A percentile compares a stretch with the other conserved stretches of the same genome.
These are phyloP conservation scores for Lepidonotus clava DNA, from an alignment of 2,888 invertebrate genomes.

Conservation along the genomic window DNA sequence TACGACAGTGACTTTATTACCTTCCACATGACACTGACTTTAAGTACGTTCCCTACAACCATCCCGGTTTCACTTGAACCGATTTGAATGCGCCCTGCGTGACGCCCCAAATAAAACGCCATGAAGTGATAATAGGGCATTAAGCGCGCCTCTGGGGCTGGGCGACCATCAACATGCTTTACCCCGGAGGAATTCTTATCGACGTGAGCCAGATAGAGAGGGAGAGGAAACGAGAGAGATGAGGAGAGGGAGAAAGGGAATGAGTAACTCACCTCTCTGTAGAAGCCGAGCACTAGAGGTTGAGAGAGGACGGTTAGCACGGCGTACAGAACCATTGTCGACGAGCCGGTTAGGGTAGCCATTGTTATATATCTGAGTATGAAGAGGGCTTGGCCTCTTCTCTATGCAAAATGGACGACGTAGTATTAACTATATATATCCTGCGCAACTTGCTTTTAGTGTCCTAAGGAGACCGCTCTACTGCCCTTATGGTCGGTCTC, in stretches of 20 bases:
- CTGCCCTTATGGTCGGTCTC: slow-evolving; percentile 24
- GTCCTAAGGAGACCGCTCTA: slow-evolving; percentile 22
- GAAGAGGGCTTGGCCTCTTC: neutral
- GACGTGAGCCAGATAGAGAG: neutral
- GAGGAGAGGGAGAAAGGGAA: neutral
- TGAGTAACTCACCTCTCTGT: slow-evolving; percentile 32
- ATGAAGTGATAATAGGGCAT: slow-evolving; percentile 42
- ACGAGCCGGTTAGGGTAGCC: neutral
- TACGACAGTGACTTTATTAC: no score
- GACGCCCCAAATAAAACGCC: slow-evolving; percentile 40
- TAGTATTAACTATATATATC: neutral
- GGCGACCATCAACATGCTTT: neutral
- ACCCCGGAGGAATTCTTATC: neutral
- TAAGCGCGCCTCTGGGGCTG: neutral
- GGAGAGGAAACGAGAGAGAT: neutral
- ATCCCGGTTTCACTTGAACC: neutral
- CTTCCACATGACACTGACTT: neutral
- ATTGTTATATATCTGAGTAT: neutral
- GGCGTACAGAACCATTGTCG: neutral
- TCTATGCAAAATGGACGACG: neutral
- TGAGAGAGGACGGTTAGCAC: slow-evolving; percentile 24
- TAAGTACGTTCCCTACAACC: neutral
- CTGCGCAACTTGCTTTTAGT: neutral
- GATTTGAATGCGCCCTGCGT: neutral
- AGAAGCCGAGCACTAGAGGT: slow-evolving; percentile 26